Conservation (phyloP, 2,888 invertebrate species). For the Drosophila kambysellisi region DNA sequence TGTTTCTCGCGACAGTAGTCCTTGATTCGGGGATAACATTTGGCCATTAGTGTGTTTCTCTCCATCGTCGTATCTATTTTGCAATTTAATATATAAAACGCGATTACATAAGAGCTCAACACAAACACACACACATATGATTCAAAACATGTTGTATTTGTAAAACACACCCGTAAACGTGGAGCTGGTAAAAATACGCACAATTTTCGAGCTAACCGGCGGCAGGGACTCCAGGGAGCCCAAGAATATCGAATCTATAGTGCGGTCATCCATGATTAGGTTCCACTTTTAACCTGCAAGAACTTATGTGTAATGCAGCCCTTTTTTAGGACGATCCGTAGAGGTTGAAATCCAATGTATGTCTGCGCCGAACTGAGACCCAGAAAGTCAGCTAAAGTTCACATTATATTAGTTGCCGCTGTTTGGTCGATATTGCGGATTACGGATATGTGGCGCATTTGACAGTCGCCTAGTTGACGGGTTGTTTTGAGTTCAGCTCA, state of each 20-base stretch:
- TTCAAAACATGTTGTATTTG: neutral
- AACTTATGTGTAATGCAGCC: slow-evolving; percentile 1
- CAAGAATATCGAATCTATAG: slow-evolving; percentile 95
- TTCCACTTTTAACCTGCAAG: neutral
- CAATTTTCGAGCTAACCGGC: slow-evolving; percentile 98
- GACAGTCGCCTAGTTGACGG: slow-evolving; percentile 80
- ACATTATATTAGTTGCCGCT: slow-evolving; percentile 52
- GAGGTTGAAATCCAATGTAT: slow-evolving; percentile 64
- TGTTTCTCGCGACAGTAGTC: slow-evolving; percentile 99
- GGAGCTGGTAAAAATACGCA: slow-evolving; percentile 98
- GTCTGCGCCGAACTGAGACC: slow-evolving; percentile 58
- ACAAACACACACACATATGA: slow-evolving; percentile 27
- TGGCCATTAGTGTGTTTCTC: slow-evolving; percentile 98
- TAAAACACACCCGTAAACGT: slow-evolving; percentile 95
- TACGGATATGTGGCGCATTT: slow-evolving; percentile 65
- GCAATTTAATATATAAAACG: slow-evolving; percentile 4
- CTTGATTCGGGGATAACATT: slow-evolving; percentile 98
- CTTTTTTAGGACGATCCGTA: slow-evolving; percentile 43
- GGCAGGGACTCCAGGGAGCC: slow-evolving; percentile 95
- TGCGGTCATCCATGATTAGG: slow-evolving; percentile 92
- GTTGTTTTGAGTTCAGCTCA: slow-evolving; percentile 71
- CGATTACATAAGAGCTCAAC: slow-evolving; percentile 55
- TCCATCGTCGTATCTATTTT: slow-evolving; percentile 97
- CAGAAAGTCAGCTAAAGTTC: slow-evolving; percentile 73
- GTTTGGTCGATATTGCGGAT: slow-evolving; percentile 75